Evolutionary conservation across 1,140 invertebrate genomes (phyloP), one percentile per base, ranked within the genome.

Genomic region (Philopotamus ludificatus): DNA sequence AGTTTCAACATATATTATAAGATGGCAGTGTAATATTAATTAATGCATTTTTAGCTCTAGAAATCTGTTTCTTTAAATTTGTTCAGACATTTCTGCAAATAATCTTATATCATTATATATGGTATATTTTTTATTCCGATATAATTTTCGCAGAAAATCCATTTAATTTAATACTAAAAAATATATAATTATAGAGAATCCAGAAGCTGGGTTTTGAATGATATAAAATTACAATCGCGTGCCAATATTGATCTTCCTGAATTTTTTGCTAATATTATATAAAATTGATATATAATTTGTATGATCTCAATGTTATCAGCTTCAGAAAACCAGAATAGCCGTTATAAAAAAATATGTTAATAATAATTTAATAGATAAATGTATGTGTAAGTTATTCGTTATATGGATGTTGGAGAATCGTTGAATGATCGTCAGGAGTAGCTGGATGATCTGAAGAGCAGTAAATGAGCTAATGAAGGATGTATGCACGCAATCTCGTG

Each of bases 401-500:
- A 21, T 15, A 15, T 21, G 15, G 15, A 16, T 16, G 20, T 49
- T 49, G 2, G 25, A 12, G 20, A 22, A 18, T 20, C 9, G 25
- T 20, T 51, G n/a, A 22, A 20, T 10, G 20, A 15, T 28, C 34
- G 23, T 3, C 34, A 9, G 20, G 23, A 28, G 21, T 16, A 57
- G 22, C 26, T 15, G 34, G 9, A 1, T n/a, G 4, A 10, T 39
- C n/a, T n/a, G n/a, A n/a, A 28, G 9, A 57, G 23, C 23, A 23
- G 23, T 16, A 57, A 28, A 4, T 28, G 22, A 39, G 49, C 63
- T 65, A 65, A 65, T 59, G 63, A 65, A 65, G 63, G 55, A 65
- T 59, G 53, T 34, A 25, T 57, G 44, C 63, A 65, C 63, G 63
- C 63, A 45, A 65, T 65, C 55, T 65, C 63, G 63, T 65, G 63